Evolutionary conservation across 2,113 vertebrate species (phyloP), one percentile per base, ranked within the genome.

Genomic region (Andinoacara biseriatus): DNA sequence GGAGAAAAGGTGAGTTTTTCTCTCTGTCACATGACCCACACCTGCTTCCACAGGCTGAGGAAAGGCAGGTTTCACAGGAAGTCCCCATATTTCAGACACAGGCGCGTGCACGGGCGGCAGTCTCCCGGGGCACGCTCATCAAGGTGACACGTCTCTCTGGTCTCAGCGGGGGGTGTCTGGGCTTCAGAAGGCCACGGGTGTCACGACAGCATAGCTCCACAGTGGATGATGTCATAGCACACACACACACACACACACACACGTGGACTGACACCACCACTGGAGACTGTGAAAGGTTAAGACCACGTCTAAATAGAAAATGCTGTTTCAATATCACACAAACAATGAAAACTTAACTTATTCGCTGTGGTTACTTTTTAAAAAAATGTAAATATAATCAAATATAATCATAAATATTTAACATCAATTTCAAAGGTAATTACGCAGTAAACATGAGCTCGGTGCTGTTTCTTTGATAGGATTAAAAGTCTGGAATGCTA

Each of bases 161-260:
- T 81, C 89, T 91, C 93, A 60, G 87, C 80, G 5, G 93, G 93
- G 79, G 90, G 92, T 89, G 89, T 92, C 92, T 90, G 91, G 82
- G 54, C 63, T 84, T 78, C 74, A 86, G 91, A 90, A 92, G 92
- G 92, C 90, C 91, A 93, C 5, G 78, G 65, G 87, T 92, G 90
- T 93, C 87, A 90, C 31, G 10, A 82, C 87, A 79, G 65, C 86
- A 61, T 38, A 67, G 54, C 85, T 59, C 72, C 81, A 82, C 74
- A 18, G 72, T 14, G 52, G 81, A 90, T 89, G 91, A 93, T 89
- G 89, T 87, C 89, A 91, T 59, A 38, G 0, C 31, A 43, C 43
- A 46, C 43, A 46, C 13, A 46, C 43, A 46, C 43, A 46, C 43
- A 14, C 43, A 46, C 67, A 52, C 43, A 54, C 26, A 72, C 67